These are phyloP conservation scores for Radopholus similis DNA, from an alignment of 1,140 invertebrate genomes.

Conservation along the genomic window DNA sequence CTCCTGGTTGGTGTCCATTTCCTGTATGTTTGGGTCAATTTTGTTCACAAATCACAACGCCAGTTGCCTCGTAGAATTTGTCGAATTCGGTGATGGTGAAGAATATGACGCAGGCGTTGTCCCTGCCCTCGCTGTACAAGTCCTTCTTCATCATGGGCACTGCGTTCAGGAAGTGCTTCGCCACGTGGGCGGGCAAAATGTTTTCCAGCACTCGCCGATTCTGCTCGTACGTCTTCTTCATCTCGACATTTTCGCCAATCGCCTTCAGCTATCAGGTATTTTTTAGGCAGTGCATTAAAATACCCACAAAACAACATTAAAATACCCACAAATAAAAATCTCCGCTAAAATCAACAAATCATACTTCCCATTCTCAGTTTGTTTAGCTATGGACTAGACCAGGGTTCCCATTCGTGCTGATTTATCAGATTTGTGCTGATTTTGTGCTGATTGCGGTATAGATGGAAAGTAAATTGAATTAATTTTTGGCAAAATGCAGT, in stretches of 20 bases:
- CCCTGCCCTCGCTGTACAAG: constrained; percentile 65
- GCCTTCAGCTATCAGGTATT: no score
- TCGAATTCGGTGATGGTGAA: constrained; percentile 91
- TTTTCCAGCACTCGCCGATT: constrained; percentile 75
- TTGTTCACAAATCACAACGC: constrained; percentile 52
- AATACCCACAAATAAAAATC: no score
- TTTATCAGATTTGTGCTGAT: no score
- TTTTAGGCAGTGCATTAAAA: no score
- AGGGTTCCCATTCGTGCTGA: no score
- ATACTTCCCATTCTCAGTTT: no score
- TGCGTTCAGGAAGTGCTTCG: constrained; percentile 75
- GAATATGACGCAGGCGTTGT: constrained; percentile 83
- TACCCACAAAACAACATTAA: no score
- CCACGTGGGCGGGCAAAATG: constrained; percentile 85
- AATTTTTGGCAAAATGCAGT: no score
- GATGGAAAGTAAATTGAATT: no score
- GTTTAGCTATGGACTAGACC: no score
- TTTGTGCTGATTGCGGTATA: no score
- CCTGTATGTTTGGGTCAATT: constrained; percentile 62
- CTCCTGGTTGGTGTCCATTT: constrained; percentile 82
- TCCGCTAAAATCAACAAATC: no score
- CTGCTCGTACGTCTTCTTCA: constrained; percentile 55
- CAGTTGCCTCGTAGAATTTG: constrained; percentile 74
- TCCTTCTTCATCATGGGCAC: constrained; percentile 43
- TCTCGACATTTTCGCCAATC: constrained; percentile 57